Evolutionary conservation across 2,113 vertebrate genomes (phyloP).

Genomic region (Onychorhynchus coronatus): DNA sequence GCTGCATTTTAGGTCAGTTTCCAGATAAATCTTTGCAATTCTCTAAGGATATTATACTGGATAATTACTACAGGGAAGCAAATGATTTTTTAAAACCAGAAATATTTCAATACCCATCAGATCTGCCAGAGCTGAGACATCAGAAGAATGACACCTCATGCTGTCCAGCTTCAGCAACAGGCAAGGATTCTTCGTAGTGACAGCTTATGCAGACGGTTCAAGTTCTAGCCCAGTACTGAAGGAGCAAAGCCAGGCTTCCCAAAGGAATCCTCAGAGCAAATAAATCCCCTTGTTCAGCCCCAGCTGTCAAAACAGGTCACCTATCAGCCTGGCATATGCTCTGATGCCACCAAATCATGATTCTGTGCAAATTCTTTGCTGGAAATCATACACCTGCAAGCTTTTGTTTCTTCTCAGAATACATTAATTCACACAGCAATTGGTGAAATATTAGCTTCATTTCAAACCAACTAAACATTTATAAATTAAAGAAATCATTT

Average conservation of each 20-base stretch:
- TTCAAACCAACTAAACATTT: not conserved
- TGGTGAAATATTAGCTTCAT: not conserved
- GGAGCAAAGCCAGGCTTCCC: conserved; percentile 40
- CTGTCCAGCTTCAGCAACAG: not conserved
- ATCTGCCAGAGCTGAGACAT: not conserved
- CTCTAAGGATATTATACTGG: not conserved
- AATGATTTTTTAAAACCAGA: not conserved
- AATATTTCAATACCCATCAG: not conserved
- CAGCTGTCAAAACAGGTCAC: conserved; percentile 56
- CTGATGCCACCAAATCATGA: not conserved
- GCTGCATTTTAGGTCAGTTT: not conserved
- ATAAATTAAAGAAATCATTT: not conserved
- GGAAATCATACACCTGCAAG: not conserved
- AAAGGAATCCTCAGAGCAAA: conserved; percentile 48
- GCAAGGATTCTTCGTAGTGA: not conserved
- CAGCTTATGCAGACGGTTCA: not conserved
- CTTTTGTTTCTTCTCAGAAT: not conserved
- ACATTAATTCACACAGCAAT: not conserved
- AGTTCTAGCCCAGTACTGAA: not conserved
- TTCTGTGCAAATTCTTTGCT: not conserved
- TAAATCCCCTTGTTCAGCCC: not conserved
- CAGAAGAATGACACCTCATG: not conserved
- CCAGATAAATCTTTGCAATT: not conserved
- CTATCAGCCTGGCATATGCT: not conserved
- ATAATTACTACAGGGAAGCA: not conserved